Conservation (phyloP, 2,888 invertebrate genomes). For the Troides helena region DNA sequence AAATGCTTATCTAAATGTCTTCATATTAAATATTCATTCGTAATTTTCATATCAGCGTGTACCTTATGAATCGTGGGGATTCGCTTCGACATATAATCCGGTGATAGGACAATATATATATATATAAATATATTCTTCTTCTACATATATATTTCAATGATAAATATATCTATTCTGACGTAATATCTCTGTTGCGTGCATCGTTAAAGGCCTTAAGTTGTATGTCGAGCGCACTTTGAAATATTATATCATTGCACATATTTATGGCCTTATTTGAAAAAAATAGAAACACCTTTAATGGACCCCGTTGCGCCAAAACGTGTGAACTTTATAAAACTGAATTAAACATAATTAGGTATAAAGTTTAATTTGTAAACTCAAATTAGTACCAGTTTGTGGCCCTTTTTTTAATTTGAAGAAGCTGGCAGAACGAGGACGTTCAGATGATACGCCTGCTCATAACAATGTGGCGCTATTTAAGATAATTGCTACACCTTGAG, state of each 20-base stretch:
- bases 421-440: too few species aligned
- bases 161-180: slow-evolving; percentile 40
- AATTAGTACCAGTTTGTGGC: background rate
- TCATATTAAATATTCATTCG: slow-evolving; percentile 36
- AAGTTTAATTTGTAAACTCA: background rate
- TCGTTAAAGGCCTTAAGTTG: slow-evolving; percentile 44
- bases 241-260: slow-evolving; percentile 48
- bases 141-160: too few species aligned
- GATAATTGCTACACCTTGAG: too few species aligned
- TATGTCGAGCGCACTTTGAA: slow-evolving; percentile 49
- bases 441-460: too few species aligned
- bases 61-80: slow-evolving; percentile 48
- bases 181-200: slow-evolving; percentile 55
- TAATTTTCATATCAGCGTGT: slow-evolving; percentile 63
- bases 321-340: background rate
- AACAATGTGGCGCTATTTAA: too few species aligned
- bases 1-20: slow-evolving; percentile 33
- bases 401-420: too few species aligned
- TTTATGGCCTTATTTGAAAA: slow-evolving; percentile 70
- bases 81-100: slow-evolving; percentile 40
- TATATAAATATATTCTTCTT: too few species aligned
- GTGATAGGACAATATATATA: slow-evolving; percentile 63
- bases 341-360: background rate
- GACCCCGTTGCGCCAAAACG: background rate
- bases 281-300: slow-evolving; percentile 37